Evolutionary conservation across 2,888 invertebrate species (phyloP).

Genomic region (Escarpia spicata): DNA sequence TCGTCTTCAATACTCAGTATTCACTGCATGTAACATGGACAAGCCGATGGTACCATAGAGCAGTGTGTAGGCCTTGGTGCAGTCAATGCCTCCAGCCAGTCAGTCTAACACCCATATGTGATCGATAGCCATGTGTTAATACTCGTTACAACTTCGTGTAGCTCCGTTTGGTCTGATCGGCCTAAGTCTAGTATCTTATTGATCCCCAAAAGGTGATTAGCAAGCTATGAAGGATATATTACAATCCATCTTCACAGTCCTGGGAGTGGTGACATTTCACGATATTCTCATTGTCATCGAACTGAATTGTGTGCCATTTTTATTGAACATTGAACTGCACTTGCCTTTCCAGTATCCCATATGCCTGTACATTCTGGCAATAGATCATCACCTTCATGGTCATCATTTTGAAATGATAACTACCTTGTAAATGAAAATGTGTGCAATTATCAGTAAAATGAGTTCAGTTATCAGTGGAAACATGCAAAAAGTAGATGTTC

Average conservation of each 20-base stretch:
- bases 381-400: neutral
- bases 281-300: neutral
- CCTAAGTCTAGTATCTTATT: neutral
- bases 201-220: neutral
- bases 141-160: neutral
- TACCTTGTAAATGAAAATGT: too few species aligned
- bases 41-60: neutral
- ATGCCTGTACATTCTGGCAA: neutral
- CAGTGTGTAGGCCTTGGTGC: neutral
- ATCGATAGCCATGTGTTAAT: slow-evolving; percentile 8
- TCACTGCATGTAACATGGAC: neutral
- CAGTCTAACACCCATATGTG: neutral
- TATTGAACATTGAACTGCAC: neutral
- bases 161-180: neutral
- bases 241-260: neutral
- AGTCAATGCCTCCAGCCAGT: neutral
- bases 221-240: neutral
- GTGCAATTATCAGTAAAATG: too few species aligned
- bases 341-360: neutral
- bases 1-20: neutral
- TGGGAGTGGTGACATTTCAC: neutral
- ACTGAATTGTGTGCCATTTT: neutral
- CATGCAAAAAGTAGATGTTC: too few species aligned
- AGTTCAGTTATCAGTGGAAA: too few species aligned
- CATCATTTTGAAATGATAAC: too few species aligned